These are phyloP conservation scores for Unio delphinus DNA, from an alignment of 2,888 invertebrate species.

Conservation along the genomic window DNA sequence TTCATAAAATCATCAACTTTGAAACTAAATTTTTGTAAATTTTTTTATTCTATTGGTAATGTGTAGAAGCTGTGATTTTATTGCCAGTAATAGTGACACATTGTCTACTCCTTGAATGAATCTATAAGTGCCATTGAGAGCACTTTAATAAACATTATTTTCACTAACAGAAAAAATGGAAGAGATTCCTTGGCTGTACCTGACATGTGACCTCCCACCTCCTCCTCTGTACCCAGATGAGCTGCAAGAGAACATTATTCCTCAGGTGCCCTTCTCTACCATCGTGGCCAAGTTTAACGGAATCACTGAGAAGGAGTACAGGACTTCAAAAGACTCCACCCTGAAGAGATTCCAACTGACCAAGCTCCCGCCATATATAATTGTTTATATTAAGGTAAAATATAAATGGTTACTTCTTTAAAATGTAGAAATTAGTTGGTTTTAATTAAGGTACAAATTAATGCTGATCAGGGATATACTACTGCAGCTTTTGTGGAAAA, in stretches of 20 bases:
- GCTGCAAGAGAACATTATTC: conserved; percentile 98
- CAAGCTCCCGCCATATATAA: conserved; percentile 92
- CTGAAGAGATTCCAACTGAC: conserved; percentile 97
- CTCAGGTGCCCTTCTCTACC: conserved; percentile 95
- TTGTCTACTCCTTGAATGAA: too few relatives aligned
- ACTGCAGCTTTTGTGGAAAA: too few relatives aligned
- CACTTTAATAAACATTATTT: too few relatives aligned
- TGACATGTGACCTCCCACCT: conserved; percentile 97
- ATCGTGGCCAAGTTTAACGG: conserved; percentile 97
- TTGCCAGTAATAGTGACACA: too few relatives aligned
- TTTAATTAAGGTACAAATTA: too few relatives aligned
- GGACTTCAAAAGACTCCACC: conserved; percentile 99
- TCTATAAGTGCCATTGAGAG: too few relatives aligned
- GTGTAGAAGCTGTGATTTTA: too few relatives aligned
- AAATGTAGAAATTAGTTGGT: background rate
- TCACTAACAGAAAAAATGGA: conserved; percentile 75
- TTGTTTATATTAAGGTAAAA: conserved; percentile 89
- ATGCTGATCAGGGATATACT: too few relatives aligned
- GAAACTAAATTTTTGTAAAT: too few relatives aligned
- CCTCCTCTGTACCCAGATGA: conserved; percentile 97
- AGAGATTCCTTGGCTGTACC: conserved; percentile 93
- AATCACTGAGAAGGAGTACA: conserved; percentile 95
- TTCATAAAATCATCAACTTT: too few relatives aligned
- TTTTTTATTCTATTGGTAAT: too few relatives aligned
- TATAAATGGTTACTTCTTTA: too few relatives aligned